Percentiles rank a stretch among this genome's conserved stretches.
phyloP scores from a whole-genome alignment of 2,888 invertebrate species.

The Aporophyla nigra region DNA sequence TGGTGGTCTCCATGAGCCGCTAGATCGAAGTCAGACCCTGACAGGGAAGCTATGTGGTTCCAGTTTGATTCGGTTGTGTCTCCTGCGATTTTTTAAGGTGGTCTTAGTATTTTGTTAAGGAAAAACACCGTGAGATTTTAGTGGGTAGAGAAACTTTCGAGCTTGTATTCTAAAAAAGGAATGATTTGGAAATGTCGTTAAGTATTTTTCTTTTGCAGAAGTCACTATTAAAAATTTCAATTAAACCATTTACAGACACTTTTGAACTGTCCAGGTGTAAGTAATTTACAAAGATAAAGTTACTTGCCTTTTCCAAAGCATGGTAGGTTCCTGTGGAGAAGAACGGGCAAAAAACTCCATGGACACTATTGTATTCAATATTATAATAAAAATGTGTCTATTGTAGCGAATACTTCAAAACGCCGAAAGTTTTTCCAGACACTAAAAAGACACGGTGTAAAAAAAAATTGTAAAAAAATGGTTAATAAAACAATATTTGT shows the following conservation, averaged over 20 bases:
- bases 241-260: no score
- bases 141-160: neutral
- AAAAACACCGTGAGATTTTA: constrained; percentile 11
- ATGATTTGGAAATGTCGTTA: no score
- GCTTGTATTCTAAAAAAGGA: no score
- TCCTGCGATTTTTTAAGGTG: constrained; percentile 63
- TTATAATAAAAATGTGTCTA: neutral
- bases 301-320: no score
- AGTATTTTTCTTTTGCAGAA: neutral
- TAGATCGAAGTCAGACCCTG: constrained; percentile 92
- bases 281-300: no score
- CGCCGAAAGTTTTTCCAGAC: neutral
- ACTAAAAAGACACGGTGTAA: constrained; percentile 27
- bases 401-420: neutral
- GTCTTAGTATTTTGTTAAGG: constrained; percentile 26
- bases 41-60: constrained; percentile 90
- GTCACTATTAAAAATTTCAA: neutral
- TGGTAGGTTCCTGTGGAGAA: no score
- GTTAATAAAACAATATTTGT: constrained; percentile 10
- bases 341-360: no score
- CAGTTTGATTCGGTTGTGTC: constrained; percentile 81
- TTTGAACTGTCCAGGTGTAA: no score
- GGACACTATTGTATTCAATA: no score
- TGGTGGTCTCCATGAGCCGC: constrained; percentile 89
- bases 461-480: neutral